These are phyloP conservation scores for Eueremaeus valkanovi DNA, from an alignment of 2,888 invertebrate genomes.

Conservation along the genomic window DNA sequence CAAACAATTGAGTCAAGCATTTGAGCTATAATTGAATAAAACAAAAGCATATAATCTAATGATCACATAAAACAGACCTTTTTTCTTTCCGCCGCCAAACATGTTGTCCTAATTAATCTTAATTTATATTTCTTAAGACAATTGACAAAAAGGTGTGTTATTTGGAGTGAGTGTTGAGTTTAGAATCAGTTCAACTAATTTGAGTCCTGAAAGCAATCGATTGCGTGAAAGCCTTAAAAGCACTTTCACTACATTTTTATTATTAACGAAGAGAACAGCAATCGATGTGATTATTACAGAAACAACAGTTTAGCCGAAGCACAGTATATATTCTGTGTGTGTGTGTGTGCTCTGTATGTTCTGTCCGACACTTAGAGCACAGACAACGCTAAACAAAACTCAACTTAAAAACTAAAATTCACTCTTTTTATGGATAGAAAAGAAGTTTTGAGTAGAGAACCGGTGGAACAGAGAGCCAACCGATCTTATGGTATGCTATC, in stretches of 20 bases:
- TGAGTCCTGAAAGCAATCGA: background rate
- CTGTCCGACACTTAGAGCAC: background rate
- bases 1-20: too few species aligned
- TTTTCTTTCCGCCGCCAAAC: conserved; percentile 20
- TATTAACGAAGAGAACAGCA: background rate
- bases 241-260: background rate
- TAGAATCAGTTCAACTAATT: background rate
- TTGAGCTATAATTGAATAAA: too few species aligned
- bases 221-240: background rate
- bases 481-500: background rate
- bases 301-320: background rate
- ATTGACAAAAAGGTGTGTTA: too few species aligned
- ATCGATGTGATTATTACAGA: background rate
- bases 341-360: too few species aligned
- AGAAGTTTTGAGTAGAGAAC: background rate
- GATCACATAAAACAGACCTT: too few species aligned
- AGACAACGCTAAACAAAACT: background rate
- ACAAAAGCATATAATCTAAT: too few species aligned
- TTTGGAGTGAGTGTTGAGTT: too few species aligned
- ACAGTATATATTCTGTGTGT: too few species aligned
- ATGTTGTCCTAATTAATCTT: background rate
- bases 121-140: too few species aligned
- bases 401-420: background rate
- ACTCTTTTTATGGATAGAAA: too few species aligned
- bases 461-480: background rate